phyloP scores from a whole-genome alignment of 2,888 invertebrate genomes.

The Drosophila percnosoma region DNA sequence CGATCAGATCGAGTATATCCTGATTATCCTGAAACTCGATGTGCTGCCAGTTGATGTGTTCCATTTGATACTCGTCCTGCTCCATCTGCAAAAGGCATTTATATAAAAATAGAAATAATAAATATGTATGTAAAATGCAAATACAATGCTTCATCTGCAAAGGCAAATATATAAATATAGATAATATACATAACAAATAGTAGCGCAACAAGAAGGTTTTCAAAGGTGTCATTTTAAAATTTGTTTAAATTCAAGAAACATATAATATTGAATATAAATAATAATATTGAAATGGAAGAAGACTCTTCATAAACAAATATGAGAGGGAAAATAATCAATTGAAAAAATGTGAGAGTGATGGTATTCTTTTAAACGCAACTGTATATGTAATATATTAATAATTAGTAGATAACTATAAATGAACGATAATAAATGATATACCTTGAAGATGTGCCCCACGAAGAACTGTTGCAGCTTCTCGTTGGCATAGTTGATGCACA shows the following conservation, averaged over 20 bases:
- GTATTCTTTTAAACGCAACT: background rate
- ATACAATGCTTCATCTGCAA: background rate
- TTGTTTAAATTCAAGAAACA: too few species aligned
- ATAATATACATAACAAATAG: too few species aligned
- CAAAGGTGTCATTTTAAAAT: too few species aligned
- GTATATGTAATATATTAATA: background rate
- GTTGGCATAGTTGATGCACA: slow-evolving; percentile 98
- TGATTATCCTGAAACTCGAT: slow-evolving; percentile 97
- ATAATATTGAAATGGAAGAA: too few species aligned
- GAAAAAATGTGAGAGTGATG: background rate
- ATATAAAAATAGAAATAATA: background rate
- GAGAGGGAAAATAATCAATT: too few species aligned
- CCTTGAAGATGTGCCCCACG: slow-evolving; percentile 96
- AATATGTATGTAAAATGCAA: background rate
- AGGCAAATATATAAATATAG: too few species aligned
- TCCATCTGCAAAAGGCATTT: slow-evolving; percentile 87
- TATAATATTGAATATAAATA: too few species aligned
- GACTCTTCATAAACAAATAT: too few species aligned
- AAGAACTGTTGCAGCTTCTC: slow-evolving; percentile 99
- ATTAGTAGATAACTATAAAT: background rate
- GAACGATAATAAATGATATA: slow-evolving; percentile 21
- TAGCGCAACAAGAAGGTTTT: too few species aligned
- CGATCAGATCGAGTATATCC: slow-evolving; percentile 94
- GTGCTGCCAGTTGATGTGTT: slow-evolving; percentile 96
- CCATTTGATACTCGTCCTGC: slow-evolving; percentile 95